Evolutionary conservation across 2,888 invertebrate species (phyloP).

Genomic region (Phasia obesa): DNA sequence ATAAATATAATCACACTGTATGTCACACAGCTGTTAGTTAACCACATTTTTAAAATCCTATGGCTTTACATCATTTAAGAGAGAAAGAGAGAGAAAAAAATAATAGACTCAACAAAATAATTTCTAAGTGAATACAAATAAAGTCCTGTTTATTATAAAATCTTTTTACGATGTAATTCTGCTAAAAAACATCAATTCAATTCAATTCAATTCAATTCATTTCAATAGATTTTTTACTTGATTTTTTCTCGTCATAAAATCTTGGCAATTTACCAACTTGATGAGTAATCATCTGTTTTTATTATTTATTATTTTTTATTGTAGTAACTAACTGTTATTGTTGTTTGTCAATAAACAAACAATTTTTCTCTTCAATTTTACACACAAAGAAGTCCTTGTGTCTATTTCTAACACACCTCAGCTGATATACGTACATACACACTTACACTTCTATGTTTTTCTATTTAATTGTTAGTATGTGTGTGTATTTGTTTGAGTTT

Average conservation of each 20-base stretch:
- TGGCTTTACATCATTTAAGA: not conserved
- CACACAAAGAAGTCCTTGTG: too few species aligned
- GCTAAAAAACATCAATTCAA: conserved; percentile 24
- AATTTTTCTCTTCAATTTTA: too few species aligned
- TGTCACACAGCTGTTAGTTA: too few species aligned
- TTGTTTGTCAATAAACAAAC: too few species aligned
- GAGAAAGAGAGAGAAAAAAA: not conserved
- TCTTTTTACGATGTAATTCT: not conserved
- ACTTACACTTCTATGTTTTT: too few species aligned
- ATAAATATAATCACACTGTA: not conserved
- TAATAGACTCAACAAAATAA: not conserved
- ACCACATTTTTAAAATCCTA: not conserved
- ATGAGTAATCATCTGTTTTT: not conserved
- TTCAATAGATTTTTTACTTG: not conserved
- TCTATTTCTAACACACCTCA: too few species aligned
- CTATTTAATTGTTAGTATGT: not conserved
- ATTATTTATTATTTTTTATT: conserved; percentile 11
- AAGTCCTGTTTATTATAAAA: not conserved
- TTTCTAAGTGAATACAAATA: not conserved
- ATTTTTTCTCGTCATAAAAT: not conserved
- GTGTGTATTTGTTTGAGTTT: not conserved
- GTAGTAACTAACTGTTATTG: too few species aligned
- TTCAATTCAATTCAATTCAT: conserved; percentile 16
- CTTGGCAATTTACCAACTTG: not conserved
- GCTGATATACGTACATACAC: too few species aligned